Percentiles rank a stretch among this genome's conserved stretches.
These are phyloP conservation scores for Stigmatopora nigra DNA, from an alignment of 2,113 vertebrate species.

Conservation along the genomic window DNA sequence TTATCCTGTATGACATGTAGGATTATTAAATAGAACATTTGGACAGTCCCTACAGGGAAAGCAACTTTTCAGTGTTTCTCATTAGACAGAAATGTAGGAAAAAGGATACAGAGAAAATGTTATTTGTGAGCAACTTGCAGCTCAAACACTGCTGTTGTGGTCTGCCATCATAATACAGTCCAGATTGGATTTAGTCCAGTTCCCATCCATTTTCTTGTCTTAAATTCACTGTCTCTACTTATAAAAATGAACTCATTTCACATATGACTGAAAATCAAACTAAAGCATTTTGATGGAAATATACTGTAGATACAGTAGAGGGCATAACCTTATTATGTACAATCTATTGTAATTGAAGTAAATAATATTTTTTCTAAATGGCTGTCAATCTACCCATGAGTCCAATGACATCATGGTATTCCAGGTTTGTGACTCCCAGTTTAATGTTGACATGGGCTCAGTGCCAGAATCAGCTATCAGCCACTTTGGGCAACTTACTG, in stretches of 20 bases:
- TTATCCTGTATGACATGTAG: slow-evolving; percentile 15
- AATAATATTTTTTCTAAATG: slow-evolving; percentile 6
- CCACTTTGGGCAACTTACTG: slow-evolving; percentile 32
- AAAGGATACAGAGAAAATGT: slow-evolving; percentile 19
- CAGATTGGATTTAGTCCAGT: slow-evolving; percentile 39
- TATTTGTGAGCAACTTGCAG: slow-evolving; percentile 32
- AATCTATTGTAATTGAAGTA: too few relatives aligned
- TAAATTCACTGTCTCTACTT: slow-evolving; percentile 44
- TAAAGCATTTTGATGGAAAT: not conserved
- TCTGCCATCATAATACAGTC: slow-evolving; percentile 50
- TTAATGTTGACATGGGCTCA: slow-evolving; percentile 50
- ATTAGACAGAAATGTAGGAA: slow-evolving; percentile 39
- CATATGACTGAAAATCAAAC: not conserved
- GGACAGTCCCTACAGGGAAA: slow-evolving; percentile 33
- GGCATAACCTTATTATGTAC: not conserved
- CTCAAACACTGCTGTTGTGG: slow-evolving; percentile 37
- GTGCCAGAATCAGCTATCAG: slow-evolving; percentile 51
- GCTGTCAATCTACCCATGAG: slow-evolving; percentile 18
- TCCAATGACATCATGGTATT: slow-evolving; percentile 55
- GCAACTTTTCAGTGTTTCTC: slow-evolving; percentile 37
- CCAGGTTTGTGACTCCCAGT: slow-evolving; percentile 28
- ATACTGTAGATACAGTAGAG: not conserved
- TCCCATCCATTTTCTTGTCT: slow-evolving; percentile 43
- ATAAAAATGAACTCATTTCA: not conserved
- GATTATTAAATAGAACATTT: slow-evolving; percentile 53